Base-by-base conservation (phyloP, 1,140 invertebrate genomes). In the Ceratina australensis region DNA sequence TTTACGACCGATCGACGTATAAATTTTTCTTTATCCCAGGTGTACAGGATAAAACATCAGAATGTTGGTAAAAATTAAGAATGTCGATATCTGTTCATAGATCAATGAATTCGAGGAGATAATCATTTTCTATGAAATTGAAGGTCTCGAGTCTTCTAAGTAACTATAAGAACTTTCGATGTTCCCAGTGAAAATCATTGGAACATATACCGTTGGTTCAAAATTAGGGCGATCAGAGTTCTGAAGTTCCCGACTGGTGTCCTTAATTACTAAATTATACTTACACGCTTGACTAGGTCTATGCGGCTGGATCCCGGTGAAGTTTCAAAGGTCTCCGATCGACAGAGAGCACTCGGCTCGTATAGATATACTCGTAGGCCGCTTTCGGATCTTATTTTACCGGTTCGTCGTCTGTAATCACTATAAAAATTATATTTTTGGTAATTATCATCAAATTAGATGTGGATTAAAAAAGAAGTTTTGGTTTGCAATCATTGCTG, bases 181-280 rank as follows among this genome's bases (percentile, higher is more conserved):
- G 33, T 42, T 15, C 50, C 3, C 50, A n/a, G 18, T 52, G 18
- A 52, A 52, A 52, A 52, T 50, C 16, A 50, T 52, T 52, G 15
- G 5, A 52, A 52, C 50, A 15, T 52, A 52, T 52, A n/a, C 50
- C 18, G 50, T 7, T 15, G 15, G 33, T n/a, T 52, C 13, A n/a
- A 52, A 52, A 52, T 52, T 52, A 18, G 50, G 20, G 13, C 12
- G 33, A 64, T 42, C n/a, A 15, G n/a, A 47, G 33, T 64, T 64
- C 18, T 33, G 13, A 47, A 64, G 33, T 64, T 64, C 20, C 13
- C 13, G 10, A 20, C 16, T 13, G 42, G 16, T 26, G 22, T 67
- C 18, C n/a, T 24, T 54, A 50, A 67, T 67, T 67, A 52, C 22
- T n/a, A 54, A 54, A 50, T 54, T 26, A 67, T 52, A 54, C 12